Conservation (phyloP, 1,140 invertebrate species). For the Anastrepha obliqua region DNA sequence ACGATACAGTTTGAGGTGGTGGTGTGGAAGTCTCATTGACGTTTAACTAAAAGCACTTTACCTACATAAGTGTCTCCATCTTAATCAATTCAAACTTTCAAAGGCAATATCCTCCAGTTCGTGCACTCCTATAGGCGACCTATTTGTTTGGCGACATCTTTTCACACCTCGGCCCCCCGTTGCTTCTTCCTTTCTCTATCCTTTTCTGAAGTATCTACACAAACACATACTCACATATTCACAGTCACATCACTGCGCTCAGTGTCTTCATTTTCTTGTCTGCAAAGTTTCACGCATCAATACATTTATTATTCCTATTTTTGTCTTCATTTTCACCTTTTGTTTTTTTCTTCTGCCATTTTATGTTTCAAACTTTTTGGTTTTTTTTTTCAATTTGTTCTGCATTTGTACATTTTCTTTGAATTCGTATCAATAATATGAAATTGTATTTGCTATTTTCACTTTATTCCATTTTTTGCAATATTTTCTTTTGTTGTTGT, state of each 20-base stretch:
- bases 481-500: background rate
- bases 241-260: background rate
- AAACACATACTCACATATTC: background rate
- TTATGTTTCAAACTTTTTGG: background rate
- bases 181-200: background rate
- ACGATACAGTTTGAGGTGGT: background rate
- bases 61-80: conserved; percentile 20
- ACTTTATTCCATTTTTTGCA: background rate
- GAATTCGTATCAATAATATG: conserved; percentile 47
- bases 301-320: conserved; percentile 41
- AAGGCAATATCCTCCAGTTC: background rate
- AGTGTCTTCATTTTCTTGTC: conserved; percentile 31
- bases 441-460: conserved; percentile 48
- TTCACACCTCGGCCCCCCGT: too few relatives aligned
- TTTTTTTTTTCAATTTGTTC: conserved; percentile 34
- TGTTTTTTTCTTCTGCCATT: background rate
- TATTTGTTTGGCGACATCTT: background rate
- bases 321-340: conserved; percentile 9
- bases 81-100: conserved; percentile 36
- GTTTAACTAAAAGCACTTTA: conserved; percentile 7
- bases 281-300: conserved; percentile 50
- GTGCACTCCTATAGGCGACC: background rate
- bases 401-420: conserved; percentile 22
- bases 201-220: background rate
- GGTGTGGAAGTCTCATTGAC: background rate